Percentiles rank a stretch among this genome's conserved stretches.
Conservation (phyloP, 1,140 invertebrate species). For the Hycleus phaleratus region DNA sequence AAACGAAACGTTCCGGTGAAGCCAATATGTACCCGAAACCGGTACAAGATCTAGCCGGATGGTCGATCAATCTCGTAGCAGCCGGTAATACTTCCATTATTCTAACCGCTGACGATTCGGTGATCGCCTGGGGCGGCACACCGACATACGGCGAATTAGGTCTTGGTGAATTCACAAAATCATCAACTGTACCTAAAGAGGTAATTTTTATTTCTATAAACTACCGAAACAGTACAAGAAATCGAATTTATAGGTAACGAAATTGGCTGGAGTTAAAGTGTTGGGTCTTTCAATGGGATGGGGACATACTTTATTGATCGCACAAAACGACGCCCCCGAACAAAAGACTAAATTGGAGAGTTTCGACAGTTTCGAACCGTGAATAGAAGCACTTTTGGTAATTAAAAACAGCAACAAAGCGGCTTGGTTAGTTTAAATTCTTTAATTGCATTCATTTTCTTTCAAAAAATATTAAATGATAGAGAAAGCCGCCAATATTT, state of each 20-base stretch:
- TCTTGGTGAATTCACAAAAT: conserved; percentile 81
- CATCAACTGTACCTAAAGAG: conserved; percentile 81
- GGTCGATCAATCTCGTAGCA: conserved; percentile 78
- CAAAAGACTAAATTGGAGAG: conserved; percentile 56
- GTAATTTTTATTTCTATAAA: conserved; percentile 33
- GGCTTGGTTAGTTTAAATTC: too few species aligned
- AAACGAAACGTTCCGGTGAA: conserved; percentile 85
- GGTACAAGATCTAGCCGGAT: conserved; percentile 83
- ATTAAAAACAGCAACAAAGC: too few species aligned
- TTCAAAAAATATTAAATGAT: too few species aligned
- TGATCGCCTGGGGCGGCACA: conserved; percentile 85
- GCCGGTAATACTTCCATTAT: conserved; percentile 76
- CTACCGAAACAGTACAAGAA: not conserved
- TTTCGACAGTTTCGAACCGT: conserved; percentile 43
- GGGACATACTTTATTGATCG: conserved; percentile 72
- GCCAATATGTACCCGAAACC: conserved; percentile 96
- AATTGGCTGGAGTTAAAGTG: conserved; percentile 72
- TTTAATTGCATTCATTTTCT: too few species aligned
- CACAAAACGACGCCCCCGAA: conserved; percentile 56
- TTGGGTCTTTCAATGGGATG: conserved; percentile 74
- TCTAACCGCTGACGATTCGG: conserved; percentile 79
- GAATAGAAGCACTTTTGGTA: not conserved
- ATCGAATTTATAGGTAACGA: conserved; percentile 49
- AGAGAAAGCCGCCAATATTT: too few species aligned
- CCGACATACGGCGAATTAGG: conserved; percentile 90